Evolutionary conservation across 2,797 vertebrate genomes (phyloP).

Genomic region (Helostoma temminkii): DNA sequence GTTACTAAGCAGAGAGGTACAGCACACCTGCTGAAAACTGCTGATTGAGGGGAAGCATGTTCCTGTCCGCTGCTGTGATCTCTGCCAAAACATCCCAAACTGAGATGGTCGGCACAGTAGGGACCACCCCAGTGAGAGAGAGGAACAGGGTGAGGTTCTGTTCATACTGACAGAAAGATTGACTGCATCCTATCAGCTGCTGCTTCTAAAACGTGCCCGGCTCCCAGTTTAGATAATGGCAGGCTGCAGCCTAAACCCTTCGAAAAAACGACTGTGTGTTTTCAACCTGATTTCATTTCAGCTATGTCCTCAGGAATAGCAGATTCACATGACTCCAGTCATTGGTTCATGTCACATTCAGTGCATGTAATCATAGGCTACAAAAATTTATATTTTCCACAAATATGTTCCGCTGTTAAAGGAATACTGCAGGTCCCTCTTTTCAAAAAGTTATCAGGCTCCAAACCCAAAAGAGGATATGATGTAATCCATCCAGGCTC

Average conservation of each 20-base stretch:
- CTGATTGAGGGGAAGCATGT: slow-evolving; percentile 70
- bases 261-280: slow-evolving; percentile 46
- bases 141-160: slow-evolving; percentile 67
- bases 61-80: slow-evolving; percentile 53
- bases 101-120: slow-evolving; percentile 34
- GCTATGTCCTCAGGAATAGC: slow-evolving; percentile 46
- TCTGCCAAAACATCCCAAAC: slow-evolving; percentile 59
- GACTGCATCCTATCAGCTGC: slow-evolving; percentile 71
- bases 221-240: slow-evolving; percentile 55
- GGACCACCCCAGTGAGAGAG: slow-evolving; percentile 66
- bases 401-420: slow-evolving; percentile 6
- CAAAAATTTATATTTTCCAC: slow-evolving; percentile 18
- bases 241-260: slow-evolving; percentile 33
- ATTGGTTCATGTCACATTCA: slow-evolving; percentile 11
- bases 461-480: slow-evolving; percentile 51
- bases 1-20: slow-evolving; percentile 33
- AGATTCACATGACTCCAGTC: slow-evolving; percentile 39
- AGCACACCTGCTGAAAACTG: slow-evolving; percentile 78
- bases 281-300: slow-evolving; percentile 52
- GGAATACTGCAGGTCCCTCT: background rate
- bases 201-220: slow-evolving; percentile 55
- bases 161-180: slow-evolving; percentile 66
- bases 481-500: slow-evolving; percentile 56
- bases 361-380: slow-evolving; percentile 18
- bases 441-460: slow-evolving; percentile 42